Conservation (phyloP, 1,140 invertebrate genomes). For the Hyphantria cunea region DNA sequence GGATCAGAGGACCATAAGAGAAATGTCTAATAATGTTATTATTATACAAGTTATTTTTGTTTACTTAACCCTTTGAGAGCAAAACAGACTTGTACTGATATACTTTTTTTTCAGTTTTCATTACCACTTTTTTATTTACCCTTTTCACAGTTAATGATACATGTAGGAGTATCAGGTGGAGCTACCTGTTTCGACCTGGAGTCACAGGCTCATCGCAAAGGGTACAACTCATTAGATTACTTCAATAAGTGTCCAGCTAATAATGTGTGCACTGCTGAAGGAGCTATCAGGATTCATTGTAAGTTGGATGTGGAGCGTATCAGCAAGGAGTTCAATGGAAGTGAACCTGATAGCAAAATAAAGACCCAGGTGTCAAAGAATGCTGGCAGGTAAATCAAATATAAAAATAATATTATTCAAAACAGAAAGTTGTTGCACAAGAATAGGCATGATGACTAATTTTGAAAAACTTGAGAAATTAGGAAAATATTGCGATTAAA, state of each 20-base stretch:
- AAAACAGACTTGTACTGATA: too few relatives aligned
- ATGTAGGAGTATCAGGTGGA: conserved; percentile 84
- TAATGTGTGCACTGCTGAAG: conserved; percentile 67
- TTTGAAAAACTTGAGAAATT: too few relatives aligned
- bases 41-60: too few relatives aligned
- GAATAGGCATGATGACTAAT: too few relatives aligned
- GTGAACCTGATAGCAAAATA: conserved; percentile 33
- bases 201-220: conserved; percentile 80
- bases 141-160: conserved; percentile 83
- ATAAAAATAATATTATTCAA: too few relatives aligned
- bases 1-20: too few relatives aligned
- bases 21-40: too few relatives aligned
- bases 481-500: too few relatives aligned
- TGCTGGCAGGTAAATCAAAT: conserved; percentile 78
- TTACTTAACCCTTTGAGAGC: too few relatives aligned
- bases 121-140: background rate
- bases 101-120: too few relatives aligned
- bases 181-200: conserved; percentile 83
- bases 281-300: conserved; percentile 70
- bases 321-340: conserved; percentile 67
- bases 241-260: conserved; percentile 69
- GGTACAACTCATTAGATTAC: conserved; percentile 81
- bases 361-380: conserved; percentile 64
- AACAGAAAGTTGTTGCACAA: background rate
- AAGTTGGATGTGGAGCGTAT: conserved; percentile 66